These are phyloP conservation scores for Cenopis cana DNA, from an alignment of 2,888 invertebrate genomes.

Conservation along the genomic window DNA sequence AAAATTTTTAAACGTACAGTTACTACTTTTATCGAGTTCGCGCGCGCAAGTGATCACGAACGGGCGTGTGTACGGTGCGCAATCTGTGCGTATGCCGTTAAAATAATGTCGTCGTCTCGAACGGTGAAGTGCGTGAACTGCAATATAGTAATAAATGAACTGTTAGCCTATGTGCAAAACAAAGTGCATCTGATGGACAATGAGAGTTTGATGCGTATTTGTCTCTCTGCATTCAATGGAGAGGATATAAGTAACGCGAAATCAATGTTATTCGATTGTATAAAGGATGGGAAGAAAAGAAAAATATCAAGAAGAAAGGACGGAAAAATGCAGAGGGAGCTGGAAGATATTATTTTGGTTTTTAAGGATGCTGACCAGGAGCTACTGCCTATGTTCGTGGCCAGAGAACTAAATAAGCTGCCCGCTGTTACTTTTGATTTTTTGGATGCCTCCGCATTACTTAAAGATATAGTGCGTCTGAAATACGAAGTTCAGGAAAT, in stretches of 20 bases:
- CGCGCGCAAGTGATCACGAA: neutral
- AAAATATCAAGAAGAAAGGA: neutral
- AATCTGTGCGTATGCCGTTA: neutral
- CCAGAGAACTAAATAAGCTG: too few species aligned
- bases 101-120: constrained; percentile 4
- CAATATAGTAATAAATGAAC: neutral
- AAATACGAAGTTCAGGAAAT: too few species aligned
- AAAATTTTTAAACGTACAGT: too few species aligned
- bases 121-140: constrained; percentile 3
- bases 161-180: constrained; percentile 10
- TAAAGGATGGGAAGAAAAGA: neutral
- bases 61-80: constrained; percentile 10
- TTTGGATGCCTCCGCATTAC: too few species aligned
- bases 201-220: constrained; percentile 5
- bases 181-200: constrained; percentile 6
- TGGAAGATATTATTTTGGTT: too few species aligned
- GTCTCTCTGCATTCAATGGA: constrained; percentile 1
- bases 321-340: too few species aligned
- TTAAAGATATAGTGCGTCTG: too few species aligned
- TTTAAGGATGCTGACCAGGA: too few species aligned
- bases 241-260: constrained; percentile 6
- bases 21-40: too few species aligned
- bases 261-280: neutral
- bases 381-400: too few species aligned
- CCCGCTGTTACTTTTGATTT: too few species aligned